Percentiles rank a stretch among this genome's conserved stretches.
phyloP scores from a whole-genome alignment of 2,113 vertebrate species.

The Pseudolaguvia tuberculata region DNA sequence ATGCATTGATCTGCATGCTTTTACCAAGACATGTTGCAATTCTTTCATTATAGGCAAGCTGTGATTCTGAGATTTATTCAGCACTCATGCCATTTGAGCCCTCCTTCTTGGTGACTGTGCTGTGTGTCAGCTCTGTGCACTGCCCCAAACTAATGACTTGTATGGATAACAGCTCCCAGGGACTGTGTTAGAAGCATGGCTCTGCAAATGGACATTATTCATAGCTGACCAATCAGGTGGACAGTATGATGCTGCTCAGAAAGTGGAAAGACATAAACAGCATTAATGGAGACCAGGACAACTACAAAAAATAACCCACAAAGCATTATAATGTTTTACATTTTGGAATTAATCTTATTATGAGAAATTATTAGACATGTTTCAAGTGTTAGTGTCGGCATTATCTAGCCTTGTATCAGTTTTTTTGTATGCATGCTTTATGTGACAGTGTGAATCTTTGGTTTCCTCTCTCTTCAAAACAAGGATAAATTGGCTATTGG shows the following conservation, averaged over 20 bases:
- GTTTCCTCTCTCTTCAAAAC: neutral
- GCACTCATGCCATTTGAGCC: constrained; percentile 65
- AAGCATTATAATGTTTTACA: constrained; percentile 7
- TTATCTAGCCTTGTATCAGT: neutral
- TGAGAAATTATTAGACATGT: neutral
- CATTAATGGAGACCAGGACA: neutral
- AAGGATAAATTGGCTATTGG: neutral
- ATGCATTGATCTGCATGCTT: neutral
- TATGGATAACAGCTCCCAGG: constrained; percentile 43
- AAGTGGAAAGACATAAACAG: neutral
- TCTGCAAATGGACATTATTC: neutral
- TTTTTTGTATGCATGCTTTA: neutral
- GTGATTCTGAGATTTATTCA: constrained; percentile 57
- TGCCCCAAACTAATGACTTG: constrained; percentile 62
- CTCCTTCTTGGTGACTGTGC: constrained; percentile 64
- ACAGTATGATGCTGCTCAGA: constrained; percentile 15
- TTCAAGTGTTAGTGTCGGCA: no score
- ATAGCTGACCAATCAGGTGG: constrained; percentile 3
- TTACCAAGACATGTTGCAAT: neutral
- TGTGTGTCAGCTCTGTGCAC: constrained; percentile 58
- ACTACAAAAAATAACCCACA: neutral
- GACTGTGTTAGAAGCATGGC: constrained; percentile 11
- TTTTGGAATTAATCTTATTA: no score
- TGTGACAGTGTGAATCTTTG: neutral
- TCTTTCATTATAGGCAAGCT: constrained; percentile 58